Conservation (phyloP, 53 echinoderm and acorn worm species). For the Temnopleurus reevesii region DNA sequence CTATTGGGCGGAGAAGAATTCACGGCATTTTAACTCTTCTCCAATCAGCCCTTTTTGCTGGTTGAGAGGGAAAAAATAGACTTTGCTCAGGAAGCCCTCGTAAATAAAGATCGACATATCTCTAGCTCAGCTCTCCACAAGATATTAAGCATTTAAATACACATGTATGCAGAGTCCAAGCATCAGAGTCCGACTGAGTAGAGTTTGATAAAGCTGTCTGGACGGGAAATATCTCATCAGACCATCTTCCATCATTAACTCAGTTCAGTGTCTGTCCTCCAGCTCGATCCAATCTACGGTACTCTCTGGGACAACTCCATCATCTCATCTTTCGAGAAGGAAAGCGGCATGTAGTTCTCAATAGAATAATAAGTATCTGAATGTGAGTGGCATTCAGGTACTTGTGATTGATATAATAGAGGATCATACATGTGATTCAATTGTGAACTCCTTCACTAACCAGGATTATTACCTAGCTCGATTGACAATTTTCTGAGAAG, state of each 20-base stretch:
- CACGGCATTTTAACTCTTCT: too few relatives aligned
- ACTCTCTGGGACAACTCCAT: neutral
- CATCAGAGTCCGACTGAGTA: neutral
- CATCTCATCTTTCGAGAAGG: neutral
- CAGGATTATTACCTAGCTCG: neutral
- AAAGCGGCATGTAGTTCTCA: neutral
- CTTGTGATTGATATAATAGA: neutral
- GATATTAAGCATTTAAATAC: too few relatives aligned
- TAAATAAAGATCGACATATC: constrained; percentile 20
- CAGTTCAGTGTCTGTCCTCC: neutral
- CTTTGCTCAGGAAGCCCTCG: neutral
- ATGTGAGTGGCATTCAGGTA: constrained; percentile 7
- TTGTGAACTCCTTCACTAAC: neutral
- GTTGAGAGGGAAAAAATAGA: neutral
- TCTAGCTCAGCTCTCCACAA: neutral
- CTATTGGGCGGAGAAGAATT: too few relatives aligned
- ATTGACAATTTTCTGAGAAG: neutral
- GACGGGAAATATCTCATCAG: constrained; percentile 30
- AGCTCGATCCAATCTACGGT: neutral
- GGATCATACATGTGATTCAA: neutral
- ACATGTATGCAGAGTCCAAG: neutral
- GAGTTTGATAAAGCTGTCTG: neutral
- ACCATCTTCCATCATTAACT: neutral
- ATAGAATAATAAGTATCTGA: neutral
- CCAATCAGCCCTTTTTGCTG: too few relatives aligned